Conservation (phyloP, 2,888 invertebrate species). For the Marasmarcha lunaedactyla region DNA sequence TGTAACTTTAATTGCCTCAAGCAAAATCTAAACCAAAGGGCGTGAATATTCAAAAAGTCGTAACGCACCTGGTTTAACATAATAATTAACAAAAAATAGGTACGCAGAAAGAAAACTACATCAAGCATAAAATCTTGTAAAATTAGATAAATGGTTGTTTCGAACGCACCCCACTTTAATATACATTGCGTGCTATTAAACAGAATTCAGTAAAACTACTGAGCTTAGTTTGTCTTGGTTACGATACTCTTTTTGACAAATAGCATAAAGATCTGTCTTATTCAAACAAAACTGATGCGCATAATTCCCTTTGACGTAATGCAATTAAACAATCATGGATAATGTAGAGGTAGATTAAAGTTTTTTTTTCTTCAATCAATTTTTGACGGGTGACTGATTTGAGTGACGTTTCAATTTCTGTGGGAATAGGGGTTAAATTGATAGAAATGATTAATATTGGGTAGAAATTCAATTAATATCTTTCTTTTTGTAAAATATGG, state of each 20-base stretch:
- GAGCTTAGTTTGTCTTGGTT: no score
- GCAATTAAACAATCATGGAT: conserved; percentile 43
- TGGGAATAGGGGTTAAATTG: conserved; percentile 12
- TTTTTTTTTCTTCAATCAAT: conserved; percentile 31
- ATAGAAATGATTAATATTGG: background rate
- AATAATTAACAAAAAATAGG: background rate
- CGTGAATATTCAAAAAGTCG: background rate
- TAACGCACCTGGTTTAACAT: background rate
- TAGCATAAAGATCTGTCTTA: conserved; percentile 47
- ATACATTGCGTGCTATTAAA: background rate
- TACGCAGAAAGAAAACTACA: background rate
- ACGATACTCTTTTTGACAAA: conserved; percentile 42
- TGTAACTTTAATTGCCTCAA: background rate
- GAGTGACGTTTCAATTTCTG: conserved; percentile 5
- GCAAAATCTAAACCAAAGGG: background rate
- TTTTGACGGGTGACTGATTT: conserved; percentile 42
- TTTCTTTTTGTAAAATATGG: no score
- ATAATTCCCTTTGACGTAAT: conserved; percentile 56
- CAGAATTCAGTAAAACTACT: no score
- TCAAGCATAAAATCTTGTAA: background rate
- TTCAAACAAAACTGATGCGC: conserved; percentile 45
- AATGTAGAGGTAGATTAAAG: conserved; percentile 35
- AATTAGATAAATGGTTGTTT: background rate
- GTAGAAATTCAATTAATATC: no score
- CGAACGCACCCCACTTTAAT: background rate